Percentiles rank a stretch among this genome's conserved stretches.
Conservation (phyloP, 2,888 invertebrate genomes). For the Dynastes grantii region DNA sequence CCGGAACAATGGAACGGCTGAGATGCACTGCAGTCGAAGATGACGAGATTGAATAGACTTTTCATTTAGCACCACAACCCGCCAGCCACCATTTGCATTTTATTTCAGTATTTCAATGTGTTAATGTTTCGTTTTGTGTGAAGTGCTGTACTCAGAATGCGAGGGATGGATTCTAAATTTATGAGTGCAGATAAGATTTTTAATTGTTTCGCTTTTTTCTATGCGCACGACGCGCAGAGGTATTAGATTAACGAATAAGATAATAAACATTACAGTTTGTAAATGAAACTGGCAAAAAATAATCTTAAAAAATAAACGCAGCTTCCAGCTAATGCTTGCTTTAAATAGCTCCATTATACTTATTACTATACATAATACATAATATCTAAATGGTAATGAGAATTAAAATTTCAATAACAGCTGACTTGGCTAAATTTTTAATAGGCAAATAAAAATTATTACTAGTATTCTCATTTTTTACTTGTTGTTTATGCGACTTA, state of each 20-base stretch:
- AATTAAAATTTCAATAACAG: too few species aligned
- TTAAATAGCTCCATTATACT: background rate
- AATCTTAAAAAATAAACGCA: constrained; percentile 12
- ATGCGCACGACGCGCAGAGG: constrained; percentile 30
- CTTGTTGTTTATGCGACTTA: too few species aligned
- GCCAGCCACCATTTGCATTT: constrained; percentile 57
- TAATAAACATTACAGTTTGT: constrained; percentile 46
- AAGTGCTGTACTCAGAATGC: constrained; percentile 33
- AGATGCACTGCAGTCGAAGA: constrained; percentile 63
- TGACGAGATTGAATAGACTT: constrained; percentile 61
- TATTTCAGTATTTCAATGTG: constrained; percentile 55
- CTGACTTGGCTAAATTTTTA: too few species aligned
- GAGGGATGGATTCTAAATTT: constrained; percentile 47
- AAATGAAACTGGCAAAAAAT: constrained; percentile 3
- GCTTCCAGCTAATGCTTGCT: background rate
- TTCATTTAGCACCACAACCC: constrained; percentile 55
- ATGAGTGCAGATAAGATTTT: constrained; percentile 51
- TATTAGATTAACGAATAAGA: constrained; percentile 47
- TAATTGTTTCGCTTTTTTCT: constrained; percentile 51
- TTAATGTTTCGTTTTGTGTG: constrained; percentile 48
- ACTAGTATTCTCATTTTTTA: too few species aligned
- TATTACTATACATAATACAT: too few species aligned
- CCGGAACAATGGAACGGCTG: constrained; percentile 62
- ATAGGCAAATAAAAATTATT: too few species aligned
- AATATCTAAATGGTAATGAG: too few species aligned